Evolutionary conservation across 2,797 vertebrate genomes (phyloP), one percentile per base, ranked within the genome.

Genomic region (Anguilla obscura): DNA sequence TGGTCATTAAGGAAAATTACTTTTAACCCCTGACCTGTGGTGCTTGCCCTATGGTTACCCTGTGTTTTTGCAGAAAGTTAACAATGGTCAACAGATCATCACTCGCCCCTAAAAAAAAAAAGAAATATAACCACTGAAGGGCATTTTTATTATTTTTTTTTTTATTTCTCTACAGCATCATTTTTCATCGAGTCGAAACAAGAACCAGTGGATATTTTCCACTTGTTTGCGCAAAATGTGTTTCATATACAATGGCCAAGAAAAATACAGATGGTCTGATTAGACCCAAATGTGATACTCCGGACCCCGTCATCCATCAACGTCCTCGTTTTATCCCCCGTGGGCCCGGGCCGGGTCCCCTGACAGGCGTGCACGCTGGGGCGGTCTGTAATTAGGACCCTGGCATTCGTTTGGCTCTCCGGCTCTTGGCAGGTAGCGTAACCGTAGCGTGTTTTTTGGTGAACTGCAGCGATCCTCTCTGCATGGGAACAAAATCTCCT

Each of bases 221-320:
- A 48, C 48, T 71, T 52, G 85, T 89, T 89, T 56, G 88, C 91
- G 92, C 94, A 50, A 45, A 63, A 95, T 95, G 94, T 95, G 94
- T 95, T 95, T 94, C 93, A 91, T 91, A 95, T 94, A 92, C 91
- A 90, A 90, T 90, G 89, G 90, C 91, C 91, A 94, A 94, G 14
- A 71, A 95, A 94, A 94, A 94, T 93, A 94, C 93, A 86, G 90
- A 90, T 91, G 92, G 93, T 93, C 92, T 95, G 92, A 95, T 95
- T 94, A 92, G 92, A 94, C 89, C 94, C 94, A 95, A 95, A 95
- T 95, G 95, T 95, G 92, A 94, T 45, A 94, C 95, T 95, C 80
- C 89, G 91, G 94, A 94, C 94, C 93, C 90, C 89, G 90, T 93
- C 90, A 91, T 93, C 91, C 91, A 94, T 94, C 90, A 92, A 92